Conservation (phyloP, 2,797 vertebrate species). For the Ctenosaura bakeri region DNA sequence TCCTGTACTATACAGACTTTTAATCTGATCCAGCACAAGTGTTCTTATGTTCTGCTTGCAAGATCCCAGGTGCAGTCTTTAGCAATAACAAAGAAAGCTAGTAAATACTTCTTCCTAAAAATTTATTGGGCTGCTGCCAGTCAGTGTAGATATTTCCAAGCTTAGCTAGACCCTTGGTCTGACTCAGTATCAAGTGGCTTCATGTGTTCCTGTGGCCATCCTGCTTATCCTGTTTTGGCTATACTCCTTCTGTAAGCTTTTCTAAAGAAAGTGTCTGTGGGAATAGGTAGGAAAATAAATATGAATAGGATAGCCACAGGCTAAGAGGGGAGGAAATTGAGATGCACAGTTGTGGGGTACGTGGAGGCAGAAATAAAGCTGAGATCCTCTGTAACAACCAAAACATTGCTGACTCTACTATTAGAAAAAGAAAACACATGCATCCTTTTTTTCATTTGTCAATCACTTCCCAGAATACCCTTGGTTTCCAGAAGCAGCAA, state of each 20-base stretch:
- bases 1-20: neutral
- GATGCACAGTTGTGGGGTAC: neutral
- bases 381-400: neutral
- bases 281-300: neutral
- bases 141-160: neutral
- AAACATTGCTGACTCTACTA: too few relatives aligned
- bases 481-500: conserved; percentile 82
- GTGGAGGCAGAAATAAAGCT: neutral
- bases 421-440: neutral
- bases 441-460: neutral
- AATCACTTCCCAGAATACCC: conserved; percentile 75
- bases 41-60: neutral
- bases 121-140: neutral
- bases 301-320: neutral
- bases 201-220: neutral
- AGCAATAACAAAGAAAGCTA: neutral
- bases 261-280: neutral
- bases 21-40: neutral
- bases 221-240: neutral
- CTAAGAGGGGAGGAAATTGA: neutral
- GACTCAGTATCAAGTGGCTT: neutral
- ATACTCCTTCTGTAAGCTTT: neutral
- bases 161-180: neutral
- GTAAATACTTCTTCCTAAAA: neutral
- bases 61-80: neutral